These are phyloP conservation scores for Mamestra brassicae DNA, from an alignment of 2,888 invertebrate species.

Conservation along the genomic window DNA sequence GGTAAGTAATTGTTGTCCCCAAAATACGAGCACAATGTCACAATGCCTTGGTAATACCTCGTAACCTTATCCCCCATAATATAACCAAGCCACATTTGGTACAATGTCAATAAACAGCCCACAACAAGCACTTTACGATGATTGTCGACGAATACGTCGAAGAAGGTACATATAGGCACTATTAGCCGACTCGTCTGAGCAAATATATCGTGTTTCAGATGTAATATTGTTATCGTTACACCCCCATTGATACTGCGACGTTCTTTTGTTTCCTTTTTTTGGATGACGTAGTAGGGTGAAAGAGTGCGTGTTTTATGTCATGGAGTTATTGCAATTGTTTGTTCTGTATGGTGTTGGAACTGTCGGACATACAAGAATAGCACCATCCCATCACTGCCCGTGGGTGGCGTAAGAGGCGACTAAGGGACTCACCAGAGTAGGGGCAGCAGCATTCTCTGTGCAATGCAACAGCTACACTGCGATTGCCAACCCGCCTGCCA, in stretches of 20 bases:
- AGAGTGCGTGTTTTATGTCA: neutral
- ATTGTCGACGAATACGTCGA: constrained; percentile 35
- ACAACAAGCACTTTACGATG: constrained; percentile 43
- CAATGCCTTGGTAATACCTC: neutral
- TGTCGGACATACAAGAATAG: too few species aligned
- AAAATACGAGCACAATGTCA: too few species aligned
- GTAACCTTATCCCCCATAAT: neutral
- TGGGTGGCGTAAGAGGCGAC: too few species aligned
- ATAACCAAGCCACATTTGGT: constrained; percentile 17
- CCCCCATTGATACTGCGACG: constrained; percentile 28
- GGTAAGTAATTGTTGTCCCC: too few species aligned
- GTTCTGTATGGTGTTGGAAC: too few species aligned
- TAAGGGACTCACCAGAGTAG: too few species aligned
- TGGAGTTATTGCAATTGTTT: too few species aligned
- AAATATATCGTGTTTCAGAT: constrained; percentile 52
- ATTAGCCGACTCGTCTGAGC: constrained; percentile 5
- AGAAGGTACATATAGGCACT: neutral
- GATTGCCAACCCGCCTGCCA: too few species aligned
- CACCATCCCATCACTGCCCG: too few species aligned
- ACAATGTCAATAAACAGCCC: constrained; percentile 20
- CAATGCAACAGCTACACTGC: too few species aligned
- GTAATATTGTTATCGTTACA: constrained; percentile 42
- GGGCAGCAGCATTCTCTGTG: too few species aligned
- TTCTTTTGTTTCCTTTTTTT: constrained; percentile 9
- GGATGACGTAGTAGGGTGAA: neutral